A percentile compares a stretch with the other conserved stretches of the same genome.
phyloP scores from a whole-genome alignment of 2,113 vertebrate genomes.

The Petroica traversi region DNA sequence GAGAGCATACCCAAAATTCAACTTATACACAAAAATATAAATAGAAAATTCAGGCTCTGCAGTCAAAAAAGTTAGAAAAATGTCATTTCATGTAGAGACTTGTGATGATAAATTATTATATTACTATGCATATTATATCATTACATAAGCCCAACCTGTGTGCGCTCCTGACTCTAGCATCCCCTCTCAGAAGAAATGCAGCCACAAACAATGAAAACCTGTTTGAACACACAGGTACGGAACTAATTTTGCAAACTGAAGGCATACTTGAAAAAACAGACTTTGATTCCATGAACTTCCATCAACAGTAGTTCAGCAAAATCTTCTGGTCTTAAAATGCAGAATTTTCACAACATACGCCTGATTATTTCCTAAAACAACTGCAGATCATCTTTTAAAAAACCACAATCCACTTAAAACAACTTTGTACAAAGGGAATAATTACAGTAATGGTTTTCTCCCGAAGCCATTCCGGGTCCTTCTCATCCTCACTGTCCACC shows the following conservation, averaged over 20 bases:
- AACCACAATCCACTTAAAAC: background rate
- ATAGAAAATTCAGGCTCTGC: background rate
- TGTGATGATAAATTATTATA: background rate
- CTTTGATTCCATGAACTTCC: background rate
- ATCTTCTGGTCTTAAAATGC: background rate
- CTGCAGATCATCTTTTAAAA: background rate
- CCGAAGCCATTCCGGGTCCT: constrained; percentile 94
- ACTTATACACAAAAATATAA: background rate
- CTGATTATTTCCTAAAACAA: background rate
- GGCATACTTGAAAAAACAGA: background rate
- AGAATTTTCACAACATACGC: accelerated
- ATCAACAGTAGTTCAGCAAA: background rate
- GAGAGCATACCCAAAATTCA: background rate
- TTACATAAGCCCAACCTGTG: no score
- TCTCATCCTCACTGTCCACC: constrained; percentile 94
- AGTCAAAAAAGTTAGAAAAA: background rate
- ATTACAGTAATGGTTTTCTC: constrained; percentile 97
- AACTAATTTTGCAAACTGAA: background rate
- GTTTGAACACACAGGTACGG: accelerated
- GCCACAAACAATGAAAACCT: background rate
- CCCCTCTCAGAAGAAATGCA: background rate
- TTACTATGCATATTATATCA: no score
- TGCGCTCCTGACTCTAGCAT: background rate
- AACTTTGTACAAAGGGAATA: background rate
- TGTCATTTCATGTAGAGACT: background rate